Evolutionary conservation across 2,113 vertebrate genomes (phyloP), one percentile per base, ranked within the genome.

Genomic region (Clupea harengus): DNA sequence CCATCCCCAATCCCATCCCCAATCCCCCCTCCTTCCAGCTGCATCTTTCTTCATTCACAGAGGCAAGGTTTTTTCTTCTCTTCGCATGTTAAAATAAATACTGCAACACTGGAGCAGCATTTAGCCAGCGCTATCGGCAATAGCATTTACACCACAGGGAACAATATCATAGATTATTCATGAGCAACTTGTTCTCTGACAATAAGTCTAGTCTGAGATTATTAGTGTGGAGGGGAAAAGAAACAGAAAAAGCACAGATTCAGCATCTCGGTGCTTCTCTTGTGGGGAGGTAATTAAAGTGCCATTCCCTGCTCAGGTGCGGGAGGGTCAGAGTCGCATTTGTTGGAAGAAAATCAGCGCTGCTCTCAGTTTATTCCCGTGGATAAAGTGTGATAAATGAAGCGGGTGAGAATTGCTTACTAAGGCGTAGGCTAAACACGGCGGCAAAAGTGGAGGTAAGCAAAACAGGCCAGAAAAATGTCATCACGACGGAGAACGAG

Each of bases 151-250:
- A 78, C 72, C 72, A 6, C 13, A 13, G 72, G 72, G 72, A 78
- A 39, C 72, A 17, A 78, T 78, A 78, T 78, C 72, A 28, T 78
- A 78, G 72, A 78, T 78, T 78, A 78, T 78, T 78, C 72, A 78
- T 78, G 72, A 28, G 64, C 11, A 15, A 78, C 72, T 78, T 78
- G 72, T 39, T 28, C 72, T 39, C 72, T 15, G 10, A 32, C 72
- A 78, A 78, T 78, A 78, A 32, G 72, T 78, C 28, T 78, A 44
- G 72, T 2, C 67, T 32, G 67, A 15, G 32, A 78, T 78, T 78
- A 78, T 78, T 78, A 39, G 28, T 15, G 72, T 17, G 28, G 8
- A 15, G 67, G n/a, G 28, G 28, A 10, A 28, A 28, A 60, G 60
- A 67, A 11, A 67, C n/a, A 57, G 15, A 39, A 75, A 32, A 78